Base-by-base conservation (phyloP, 2,797 vertebrate species). In the Anniella stebbinsi region DNA sequence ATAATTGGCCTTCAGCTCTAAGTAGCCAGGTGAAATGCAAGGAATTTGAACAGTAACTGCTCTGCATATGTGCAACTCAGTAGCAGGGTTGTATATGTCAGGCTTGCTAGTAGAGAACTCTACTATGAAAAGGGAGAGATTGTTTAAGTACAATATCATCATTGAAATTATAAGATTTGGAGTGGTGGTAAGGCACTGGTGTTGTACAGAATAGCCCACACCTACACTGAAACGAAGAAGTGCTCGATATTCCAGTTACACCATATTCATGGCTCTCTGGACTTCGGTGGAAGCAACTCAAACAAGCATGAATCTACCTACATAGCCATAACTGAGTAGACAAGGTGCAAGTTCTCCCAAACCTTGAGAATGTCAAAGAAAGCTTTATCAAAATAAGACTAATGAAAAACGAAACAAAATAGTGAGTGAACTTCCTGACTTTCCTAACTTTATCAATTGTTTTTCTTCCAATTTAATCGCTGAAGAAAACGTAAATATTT, bases 11-110 rank as follows among this genome's bases (percentile, higher is more conserved):
- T 66, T 92, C 7, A 1, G 30, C 66, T 92, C 88, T 69, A 87
- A 67, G 87, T 90, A 95, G 88, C 3, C 13, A 95, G 57, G 76
- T 94, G 88, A 90, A 90, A 91, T 85, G 80, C 77, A 92, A 88
- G 92, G 88, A 90, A 86, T 88, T 57, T 77, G 66, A 81, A 88
- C 84, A 81, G 36, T 57, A 84, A 28, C 12, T 94, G 92, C 89
- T 90, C 85, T 90, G 33, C 33, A 21, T 67, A 36, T n/a, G 6
- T 3, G 3, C 30, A 91, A 80, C 75, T 92, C 60, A 93, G 87
- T 60, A 85, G 30, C n/a, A 45, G 83, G 41, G 21, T 8, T 94
- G 25, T 93, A 73, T 57, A 73, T 57, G 36, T 73, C 38, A 81
- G 48, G 54, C 63, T 82, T 95, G 72, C 82, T 93, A 87, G 90